Evolutionary conservation across 2,888 invertebrate genomes (phyloP).

Genomic region (Caenorhabditis sinica): DNA sequence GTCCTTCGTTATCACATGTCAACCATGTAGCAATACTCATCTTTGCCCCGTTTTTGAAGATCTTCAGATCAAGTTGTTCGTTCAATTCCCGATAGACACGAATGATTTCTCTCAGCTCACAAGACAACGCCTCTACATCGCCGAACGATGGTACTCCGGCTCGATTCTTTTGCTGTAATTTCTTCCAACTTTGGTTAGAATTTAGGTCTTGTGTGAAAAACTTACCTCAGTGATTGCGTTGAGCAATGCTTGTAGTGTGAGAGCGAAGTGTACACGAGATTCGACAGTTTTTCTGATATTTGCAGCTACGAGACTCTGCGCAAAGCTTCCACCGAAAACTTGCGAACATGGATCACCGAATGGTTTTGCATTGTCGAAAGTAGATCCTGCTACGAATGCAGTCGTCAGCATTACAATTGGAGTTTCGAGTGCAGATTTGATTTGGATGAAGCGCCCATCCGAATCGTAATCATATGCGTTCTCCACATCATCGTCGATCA

Average conservation of each 20-base stretch:
- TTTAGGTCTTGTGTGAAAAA: not conserved
- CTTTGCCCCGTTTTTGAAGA: slow-evolving; percentile 59
- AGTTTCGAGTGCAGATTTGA: slow-evolving; percentile 39
- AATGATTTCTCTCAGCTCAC: slow-evolving; percentile 62
- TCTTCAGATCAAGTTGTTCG: slow-evolving; percentile 64
- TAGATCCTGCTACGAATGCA: slow-evolving; percentile 39
- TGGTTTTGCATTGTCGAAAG: slow-evolving; percentile 55
- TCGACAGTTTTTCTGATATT: slow-evolving; percentile 58
- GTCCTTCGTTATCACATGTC: slow-evolving; percentile 53
- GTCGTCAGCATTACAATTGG: slow-evolving; percentile 37
- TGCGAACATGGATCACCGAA: slow-evolving; percentile 34
- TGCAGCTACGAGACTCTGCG: slow-evolving; percentile 52
- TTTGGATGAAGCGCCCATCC: slow-evolving; percentile 39
- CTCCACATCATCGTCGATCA: slow-evolving; percentile 50
- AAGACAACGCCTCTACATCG: slow-evolving; percentile 55
- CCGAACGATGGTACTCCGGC: slow-evolving; percentile 40
- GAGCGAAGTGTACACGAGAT: slow-evolving; percentile 49
- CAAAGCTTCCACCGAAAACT: slow-evolving; percentile 55
- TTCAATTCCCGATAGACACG: slow-evolving; percentile 59
- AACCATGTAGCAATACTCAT: slow-evolving; percentile 64
- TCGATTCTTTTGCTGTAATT: slow-evolving; percentile 36
- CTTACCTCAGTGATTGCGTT: slow-evolving; percentile 50
- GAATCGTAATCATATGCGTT: slow-evolving; percentile 56
- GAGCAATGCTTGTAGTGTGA: slow-evolving; percentile 43
- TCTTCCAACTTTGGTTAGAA: not conserved